A percentile compares a stretch with the other conserved stretches of the same genome.
These are phyloP conservation scores for Propithecus deckenii DNA, from an alignment of 2,797 vertebrate genomes.

Conservation along the genomic window DNA sequence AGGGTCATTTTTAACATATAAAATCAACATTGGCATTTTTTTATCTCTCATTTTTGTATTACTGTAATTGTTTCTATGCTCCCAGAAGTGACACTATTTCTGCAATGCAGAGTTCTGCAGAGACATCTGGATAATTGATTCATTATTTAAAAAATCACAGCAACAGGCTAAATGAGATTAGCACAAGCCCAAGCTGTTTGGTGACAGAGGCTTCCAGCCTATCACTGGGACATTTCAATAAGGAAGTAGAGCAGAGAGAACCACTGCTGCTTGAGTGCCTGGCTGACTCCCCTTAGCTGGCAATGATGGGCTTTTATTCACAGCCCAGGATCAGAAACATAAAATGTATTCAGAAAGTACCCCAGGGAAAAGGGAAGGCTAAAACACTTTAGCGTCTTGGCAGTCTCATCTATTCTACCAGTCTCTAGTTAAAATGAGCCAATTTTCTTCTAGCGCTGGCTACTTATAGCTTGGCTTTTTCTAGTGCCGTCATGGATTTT, in stretches of 20 bases:
- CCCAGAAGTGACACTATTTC: background rate
- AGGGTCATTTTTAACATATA: fast-evolving
- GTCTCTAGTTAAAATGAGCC: conserved; percentile 1
- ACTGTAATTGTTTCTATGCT: background rate
- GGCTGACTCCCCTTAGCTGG: conserved; percentile 67
- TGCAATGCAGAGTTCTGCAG: background rate
- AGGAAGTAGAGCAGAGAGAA: background rate
- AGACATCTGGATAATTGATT: conserved; percentile 7
- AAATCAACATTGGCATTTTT: background rate
- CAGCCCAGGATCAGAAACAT: background rate
- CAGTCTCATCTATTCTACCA: background rate
- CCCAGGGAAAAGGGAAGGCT: background rate
- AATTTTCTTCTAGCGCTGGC: background rate
- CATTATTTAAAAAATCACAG: conserved; percentile 32
- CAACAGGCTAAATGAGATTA: conserved; percentile 9
- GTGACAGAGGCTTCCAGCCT: background rate
- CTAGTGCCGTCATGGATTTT: background rate
- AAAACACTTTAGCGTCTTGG: background rate
- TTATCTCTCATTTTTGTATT: background rate
- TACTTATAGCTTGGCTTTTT: background rate
- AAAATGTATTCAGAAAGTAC: background rate
- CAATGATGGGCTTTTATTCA: conserved; percentile 61
- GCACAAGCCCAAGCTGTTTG: background rate
- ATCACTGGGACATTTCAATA: conserved; percentile 19
- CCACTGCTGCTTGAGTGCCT: background rate